Percentiles rank a stretch among this genome's conserved stretches.
These are phyloP conservation scores for Drosophila neoperkinsi DNA, from an alignment of 2,888 invertebrate genomes.

Conservation along the genomic window DNA sequence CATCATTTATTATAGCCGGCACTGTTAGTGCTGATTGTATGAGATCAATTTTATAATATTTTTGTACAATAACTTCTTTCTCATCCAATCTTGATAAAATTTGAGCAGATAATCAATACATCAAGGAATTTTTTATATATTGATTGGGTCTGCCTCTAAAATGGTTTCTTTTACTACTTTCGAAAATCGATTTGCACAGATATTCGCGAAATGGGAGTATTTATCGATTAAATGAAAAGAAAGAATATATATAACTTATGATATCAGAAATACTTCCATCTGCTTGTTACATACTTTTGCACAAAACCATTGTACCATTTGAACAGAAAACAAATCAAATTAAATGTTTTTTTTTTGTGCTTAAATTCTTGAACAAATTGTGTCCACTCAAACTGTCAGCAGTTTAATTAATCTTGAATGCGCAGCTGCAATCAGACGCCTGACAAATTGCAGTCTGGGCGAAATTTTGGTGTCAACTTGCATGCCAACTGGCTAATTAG, in stretches of 20 bases:
- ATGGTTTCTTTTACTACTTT: background rate
- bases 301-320: background rate
- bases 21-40: background rate
- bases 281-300: no score
- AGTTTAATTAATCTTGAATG: constrained; percentile 41
- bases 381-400: constrained; percentile 46
- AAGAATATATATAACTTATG: background rate
- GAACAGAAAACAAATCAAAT: background rate
- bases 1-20: background rate
- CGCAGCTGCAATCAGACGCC: constrained; percentile 3
- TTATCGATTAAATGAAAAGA: no score
- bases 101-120: background rate
- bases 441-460: constrained; percentile 4
- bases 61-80: no score
- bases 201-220: no score
- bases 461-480: constrained; percentile 1
- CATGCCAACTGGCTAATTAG: constrained; percentile 36
- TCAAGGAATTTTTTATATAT: background rate
- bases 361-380: constrained; percentile 40
- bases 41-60: background rate
- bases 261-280: background rate
- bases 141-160: no score
- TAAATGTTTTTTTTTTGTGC: constrained; percentile 20
- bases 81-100: no score
- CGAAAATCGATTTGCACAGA: no score